Percentiles rank a stretch among this genome's conserved stretches.
phyloP scores from a whole-genome alignment of 2,888 invertebrate species.

The Pegoplata infirma region DNA sequence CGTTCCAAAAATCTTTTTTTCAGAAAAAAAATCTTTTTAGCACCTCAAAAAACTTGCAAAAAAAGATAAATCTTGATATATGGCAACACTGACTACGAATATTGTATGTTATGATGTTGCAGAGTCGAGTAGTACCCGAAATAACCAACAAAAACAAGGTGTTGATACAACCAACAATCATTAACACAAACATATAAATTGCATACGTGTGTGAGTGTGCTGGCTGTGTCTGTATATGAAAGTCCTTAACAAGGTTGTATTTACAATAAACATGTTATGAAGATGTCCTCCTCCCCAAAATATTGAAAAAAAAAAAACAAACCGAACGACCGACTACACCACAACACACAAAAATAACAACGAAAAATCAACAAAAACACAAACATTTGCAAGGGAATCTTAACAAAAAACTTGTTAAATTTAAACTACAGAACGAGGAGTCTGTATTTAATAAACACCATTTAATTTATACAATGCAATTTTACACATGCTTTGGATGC shows the following conservation, averaged over 20 bases:
- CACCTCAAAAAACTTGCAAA: too few species aligned
- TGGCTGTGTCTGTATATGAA: too few species aligned
- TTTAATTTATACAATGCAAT: slow-evolving; percentile 35
- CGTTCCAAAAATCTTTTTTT: too few species aligned
- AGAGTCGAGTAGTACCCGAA: neutral
- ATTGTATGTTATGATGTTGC: slow-evolving; percentile 12
- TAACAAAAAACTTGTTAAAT: slow-evolving; percentile 48
- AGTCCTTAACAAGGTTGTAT: slow-evolving; percentile 36
- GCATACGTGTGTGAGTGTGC: too few species aligned
- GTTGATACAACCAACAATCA: neutral
- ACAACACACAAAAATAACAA: neutral
- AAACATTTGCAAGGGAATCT: neutral
- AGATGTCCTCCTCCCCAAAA: neutral
- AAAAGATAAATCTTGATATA: too few species aligned
- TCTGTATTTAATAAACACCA: slow-evolving; percentile 56
- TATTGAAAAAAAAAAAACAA: neutral
- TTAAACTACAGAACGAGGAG: slow-evolving; percentile 22
- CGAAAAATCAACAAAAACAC: slow-evolving; percentile 4
- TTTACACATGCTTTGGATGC: slow-evolving; percentile 10
- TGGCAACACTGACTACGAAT: too few species aligned
- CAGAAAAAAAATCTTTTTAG: too few species aligned
- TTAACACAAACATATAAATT: slow-evolving; percentile 6
- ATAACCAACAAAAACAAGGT: slow-evolving; percentile 8
- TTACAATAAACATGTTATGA: slow-evolving; percentile 34
- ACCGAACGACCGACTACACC: neutral